A percentile compares a stretch with the other conserved stretches of the same genome.
phyloP scores from a whole-genome alignment of 2,113 vertebrate species.

The Gambusia affinis region DNA sequence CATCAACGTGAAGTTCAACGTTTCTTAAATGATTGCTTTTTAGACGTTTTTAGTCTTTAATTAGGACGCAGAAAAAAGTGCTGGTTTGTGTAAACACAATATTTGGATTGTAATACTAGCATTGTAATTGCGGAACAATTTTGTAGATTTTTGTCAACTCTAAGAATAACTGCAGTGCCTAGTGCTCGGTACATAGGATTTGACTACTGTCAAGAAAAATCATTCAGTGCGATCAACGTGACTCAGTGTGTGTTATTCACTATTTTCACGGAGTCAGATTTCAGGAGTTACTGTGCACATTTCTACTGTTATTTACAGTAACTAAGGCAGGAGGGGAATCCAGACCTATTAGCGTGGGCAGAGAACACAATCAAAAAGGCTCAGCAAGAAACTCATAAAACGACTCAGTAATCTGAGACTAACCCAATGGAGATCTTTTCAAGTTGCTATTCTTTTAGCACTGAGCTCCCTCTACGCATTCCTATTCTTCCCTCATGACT shows the following conservation, averaged over 20 bases:
- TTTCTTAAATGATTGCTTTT: slow-evolving; percentile 29
- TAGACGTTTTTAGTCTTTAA: slow-evolving; percentile 52
- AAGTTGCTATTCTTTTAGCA: background rate
- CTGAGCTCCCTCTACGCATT: slow-evolving; percentile 7
- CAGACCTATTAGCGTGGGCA: too few relatives aligned
- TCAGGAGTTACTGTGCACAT: background rate
- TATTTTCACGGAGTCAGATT: background rate
- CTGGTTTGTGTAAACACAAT: slow-evolving; percentile 10
- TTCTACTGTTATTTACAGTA: background rate
- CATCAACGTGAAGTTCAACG: slow-evolving; percentile 52
- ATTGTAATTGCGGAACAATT: slow-evolving; percentile 23
- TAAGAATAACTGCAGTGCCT: background rate
- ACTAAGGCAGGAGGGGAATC: background rate
- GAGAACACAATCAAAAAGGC: background rate
- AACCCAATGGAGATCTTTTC: background rate
- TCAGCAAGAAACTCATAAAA: background rate
- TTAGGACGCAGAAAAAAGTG: slow-evolving; percentile 44
- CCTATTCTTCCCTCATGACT: slow-evolving; percentile 16
- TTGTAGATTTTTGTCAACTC: background rate
- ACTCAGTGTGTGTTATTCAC: background rate
- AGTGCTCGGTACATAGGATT: background rate
- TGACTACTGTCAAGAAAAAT: background rate
- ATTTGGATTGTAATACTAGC: slow-evolving; percentile 2
- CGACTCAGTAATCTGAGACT: background rate
- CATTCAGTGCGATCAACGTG: background rate